phyloP scores from a whole-genome alignment of 2,797 vertebrate species.

The Sebastes diaconus region DNA sequence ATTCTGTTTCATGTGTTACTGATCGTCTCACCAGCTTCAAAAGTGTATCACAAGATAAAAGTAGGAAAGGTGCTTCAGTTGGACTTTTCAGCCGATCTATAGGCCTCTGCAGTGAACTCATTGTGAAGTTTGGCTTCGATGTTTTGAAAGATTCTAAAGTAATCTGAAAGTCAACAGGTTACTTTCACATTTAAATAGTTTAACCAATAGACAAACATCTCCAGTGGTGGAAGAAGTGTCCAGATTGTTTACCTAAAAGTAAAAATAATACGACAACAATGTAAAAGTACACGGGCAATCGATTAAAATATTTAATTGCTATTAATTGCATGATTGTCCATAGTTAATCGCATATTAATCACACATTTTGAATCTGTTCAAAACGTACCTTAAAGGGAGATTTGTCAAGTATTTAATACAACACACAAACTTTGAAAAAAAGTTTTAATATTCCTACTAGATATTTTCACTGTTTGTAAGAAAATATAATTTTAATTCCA shows the following conservation, averaged over 20 bases:
- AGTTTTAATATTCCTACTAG: too few species aligned
- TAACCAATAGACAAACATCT: neutral
- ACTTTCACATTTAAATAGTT: neutral
- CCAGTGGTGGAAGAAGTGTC: neutral
- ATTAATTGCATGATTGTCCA: too few species aligned
- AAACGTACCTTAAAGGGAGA: too few species aligned
- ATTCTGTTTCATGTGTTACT: conserved; percentile 50
- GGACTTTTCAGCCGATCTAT: neutral
- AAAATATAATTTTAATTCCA: neutral
- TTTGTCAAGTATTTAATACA: too few species aligned
- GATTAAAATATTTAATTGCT: too few species aligned
- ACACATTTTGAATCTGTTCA: accelerated
- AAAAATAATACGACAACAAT: neutral
- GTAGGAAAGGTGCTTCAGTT: neutral
- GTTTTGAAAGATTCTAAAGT: neutral
- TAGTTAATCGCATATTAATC: too few species aligned
- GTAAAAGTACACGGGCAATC: neutral
- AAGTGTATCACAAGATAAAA: conserved; percentile 31
- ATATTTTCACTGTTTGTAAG: neutral
- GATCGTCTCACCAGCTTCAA: conserved; percentile 6
- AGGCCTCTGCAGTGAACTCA: neutral
- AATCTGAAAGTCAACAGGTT: neutral
- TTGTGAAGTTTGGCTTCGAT: neutral
- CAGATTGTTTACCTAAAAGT: too few species aligned
- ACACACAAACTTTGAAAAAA: too few species aligned